Percentiles rank a stretch among this genome's conserved stretches.
Conservation (phyloP, 2,888 invertebrate species). For the Heliconius cydno region DNA sequence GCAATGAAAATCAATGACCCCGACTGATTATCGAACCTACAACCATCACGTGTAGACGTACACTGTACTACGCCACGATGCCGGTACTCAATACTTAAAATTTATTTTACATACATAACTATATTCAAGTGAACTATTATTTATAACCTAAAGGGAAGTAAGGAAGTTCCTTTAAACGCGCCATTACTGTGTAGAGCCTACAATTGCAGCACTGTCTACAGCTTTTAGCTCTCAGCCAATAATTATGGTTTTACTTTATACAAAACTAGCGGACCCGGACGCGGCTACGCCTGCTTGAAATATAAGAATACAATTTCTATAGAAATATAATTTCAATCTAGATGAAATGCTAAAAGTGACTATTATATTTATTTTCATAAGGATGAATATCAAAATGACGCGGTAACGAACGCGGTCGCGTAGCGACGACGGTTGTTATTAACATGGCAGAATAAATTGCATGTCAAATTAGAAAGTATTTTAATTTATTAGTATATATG, state of each 20-base stretch:
- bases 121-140: constrained; percentile 26
- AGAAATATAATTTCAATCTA: too few species aligned
- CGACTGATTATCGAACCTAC: not conserved
- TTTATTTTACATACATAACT: not conserved
- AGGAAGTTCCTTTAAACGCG: constrained; percentile 53
- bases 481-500: too few species aligned
- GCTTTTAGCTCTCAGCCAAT: constrained; percentile 48
- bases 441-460: too few species aligned
- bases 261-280: too few species aligned
- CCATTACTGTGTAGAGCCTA: constrained; percentile 48
- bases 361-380: too few species aligned
- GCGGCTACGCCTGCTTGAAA: too few species aligned
- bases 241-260: constrained; percentile 44
- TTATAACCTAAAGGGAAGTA: constrained; percentile 28
- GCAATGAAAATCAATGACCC: not conserved
- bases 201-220: constrained; percentile 50
- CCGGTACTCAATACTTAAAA: not conserved
- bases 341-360: too few species aligned
- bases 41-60: not conserved
- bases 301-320: too few species aligned
- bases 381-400: too few species aligned
- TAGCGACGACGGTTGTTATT: too few species aligned
- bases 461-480: too few species aligned
- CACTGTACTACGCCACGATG: not conserved
- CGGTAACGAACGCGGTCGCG: too few species aligned